Conservation (phyloP, 2,888 invertebrate genomes). For the Parnassius glacialis region DNA sequence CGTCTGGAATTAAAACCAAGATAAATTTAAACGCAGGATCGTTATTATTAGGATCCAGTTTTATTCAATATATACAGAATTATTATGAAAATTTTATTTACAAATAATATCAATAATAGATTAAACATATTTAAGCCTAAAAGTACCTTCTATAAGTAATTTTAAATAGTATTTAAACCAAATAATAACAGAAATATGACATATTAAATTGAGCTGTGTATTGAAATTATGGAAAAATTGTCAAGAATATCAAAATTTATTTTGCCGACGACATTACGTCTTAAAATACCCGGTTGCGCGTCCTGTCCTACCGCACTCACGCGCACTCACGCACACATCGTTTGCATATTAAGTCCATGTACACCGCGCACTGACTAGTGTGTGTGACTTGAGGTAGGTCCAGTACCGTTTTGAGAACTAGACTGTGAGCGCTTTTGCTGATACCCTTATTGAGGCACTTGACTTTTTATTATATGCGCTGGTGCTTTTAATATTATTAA, state of each 20-base stretch:
- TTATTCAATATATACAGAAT: no score
- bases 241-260: constrained; percentile 14
- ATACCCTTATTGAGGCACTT: constrained; percentile 21
- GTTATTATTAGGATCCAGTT: no score
- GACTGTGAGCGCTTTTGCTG: constrained; percentile 24
- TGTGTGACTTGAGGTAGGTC: constrained; percentile 29
- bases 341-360: constrained; percentile 23
- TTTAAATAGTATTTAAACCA: no score
- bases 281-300: constrained; percentile 59
- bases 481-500: no score
- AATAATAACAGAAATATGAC: no score
- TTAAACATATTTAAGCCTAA: no score
- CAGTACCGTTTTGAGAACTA: constrained; percentile 29
- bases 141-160: no score
- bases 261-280: constrained; percentile 49
- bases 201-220: neutral
- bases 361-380: constrained; percentile 24
- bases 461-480: neutral
- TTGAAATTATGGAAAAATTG: neutral
- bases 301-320: constrained; percentile 43
- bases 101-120: no score
- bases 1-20: no score
- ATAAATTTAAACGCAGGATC: neutral
- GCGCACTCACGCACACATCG: constrained; percentile 36
- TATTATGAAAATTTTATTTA: no score